A percentile compares a stretch with the other conserved stretches of the same genome.
phyloP scores from a whole-genome alignment of 2,113 vertebrate species.

The Symphodus melops region DNA sequence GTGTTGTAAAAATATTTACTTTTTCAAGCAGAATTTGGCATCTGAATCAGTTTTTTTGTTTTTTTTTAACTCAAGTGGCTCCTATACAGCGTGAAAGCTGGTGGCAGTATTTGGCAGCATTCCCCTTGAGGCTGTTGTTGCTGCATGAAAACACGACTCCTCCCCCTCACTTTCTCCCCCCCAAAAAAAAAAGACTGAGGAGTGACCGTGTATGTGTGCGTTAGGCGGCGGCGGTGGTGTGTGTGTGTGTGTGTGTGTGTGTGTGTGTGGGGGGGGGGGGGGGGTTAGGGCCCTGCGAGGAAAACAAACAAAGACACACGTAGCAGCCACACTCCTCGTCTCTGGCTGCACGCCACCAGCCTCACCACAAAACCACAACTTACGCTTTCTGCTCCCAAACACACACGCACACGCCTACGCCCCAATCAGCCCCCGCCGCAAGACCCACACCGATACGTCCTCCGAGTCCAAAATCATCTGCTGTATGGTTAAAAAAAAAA shows the following conservation, averaged over 20 bases:
- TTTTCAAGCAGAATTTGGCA: slow-evolving; percentile 42
- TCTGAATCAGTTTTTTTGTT: slow-evolving; percentile 5
- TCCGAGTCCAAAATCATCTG: slow-evolving; percentile 75
- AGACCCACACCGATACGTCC: slow-evolving; percentile 69
- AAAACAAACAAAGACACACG: slow-evolving; percentile 84
- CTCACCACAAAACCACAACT: slow-evolving; percentile 75
- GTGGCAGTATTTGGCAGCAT: slow-evolving; percentile 62
- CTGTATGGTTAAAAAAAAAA: slow-evolving; percentile 61
- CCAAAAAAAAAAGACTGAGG: slow-evolving; percentile 44
- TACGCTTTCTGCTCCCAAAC: slow-evolving; percentile 21
- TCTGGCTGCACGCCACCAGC: slow-evolving; percentile 76
- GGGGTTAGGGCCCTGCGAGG: slow-evolving; percentile 39
- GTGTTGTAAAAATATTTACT: neutral
- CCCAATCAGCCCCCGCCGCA: slow-evolving; percentile 59
- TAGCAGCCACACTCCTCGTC: slow-evolving; percentile 75
- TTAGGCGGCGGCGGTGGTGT: slow-evolving; percentile 5
- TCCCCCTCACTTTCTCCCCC: slow-evolving; percentile 57
- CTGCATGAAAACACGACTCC: slow-evolving; percentile 51
- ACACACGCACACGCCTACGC: slow-evolving; percentile 35
- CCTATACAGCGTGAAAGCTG: slow-evolving; percentile 11
- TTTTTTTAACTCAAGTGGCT: neutral
- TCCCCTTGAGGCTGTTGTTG: slow-evolving; percentile 60
- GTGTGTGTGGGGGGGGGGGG: too few relatives aligned
- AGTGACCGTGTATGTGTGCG: slow-evolving; percentile 21
- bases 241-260: too few relatives aligned